Conservation (phyloP, 2,113 vertebrate species). For the Equus quagga region DNA sequence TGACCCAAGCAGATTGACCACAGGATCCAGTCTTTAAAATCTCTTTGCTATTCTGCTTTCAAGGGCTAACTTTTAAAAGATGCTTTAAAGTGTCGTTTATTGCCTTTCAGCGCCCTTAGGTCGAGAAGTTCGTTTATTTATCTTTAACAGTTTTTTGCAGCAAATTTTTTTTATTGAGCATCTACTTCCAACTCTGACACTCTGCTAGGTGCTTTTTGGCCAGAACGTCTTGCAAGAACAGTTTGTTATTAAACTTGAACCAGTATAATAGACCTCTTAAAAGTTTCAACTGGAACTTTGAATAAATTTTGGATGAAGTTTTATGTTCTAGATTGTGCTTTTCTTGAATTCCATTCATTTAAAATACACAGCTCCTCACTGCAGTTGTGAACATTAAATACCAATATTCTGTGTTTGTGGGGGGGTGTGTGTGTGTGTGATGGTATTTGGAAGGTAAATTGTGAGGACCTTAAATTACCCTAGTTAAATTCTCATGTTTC, state of each 20-base stretch:
- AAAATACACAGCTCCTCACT: background rate
- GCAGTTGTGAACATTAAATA: background rate
- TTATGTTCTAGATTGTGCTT: background rate
- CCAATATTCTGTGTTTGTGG: background rate
- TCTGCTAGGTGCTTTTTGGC: background rate
- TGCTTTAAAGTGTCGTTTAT: background rate
- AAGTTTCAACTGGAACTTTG: conserved; percentile 54
- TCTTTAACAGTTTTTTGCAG: background rate
- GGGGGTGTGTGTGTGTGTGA: background rate
- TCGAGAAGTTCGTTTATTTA: background rate
- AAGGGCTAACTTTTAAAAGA: background rate
- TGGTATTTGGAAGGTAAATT: background rate
- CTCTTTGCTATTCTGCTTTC: background rate
- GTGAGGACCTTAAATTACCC: background rate
- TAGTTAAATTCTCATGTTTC: background rate
- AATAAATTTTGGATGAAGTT: conserved; percentile 11
- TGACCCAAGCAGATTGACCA: background rate
- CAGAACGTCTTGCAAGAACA: conserved; percentile 13
- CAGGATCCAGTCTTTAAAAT: background rate
- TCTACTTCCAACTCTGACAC: background rate
- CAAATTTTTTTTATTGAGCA: background rate
- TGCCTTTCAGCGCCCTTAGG: background rate
- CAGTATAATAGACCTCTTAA: background rate
- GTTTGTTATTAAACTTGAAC: background rate
- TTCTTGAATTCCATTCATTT: background rate